Conservation (phyloP, 2,888 invertebrate genomes). For the Hypselothyrea guttata region DNA sequence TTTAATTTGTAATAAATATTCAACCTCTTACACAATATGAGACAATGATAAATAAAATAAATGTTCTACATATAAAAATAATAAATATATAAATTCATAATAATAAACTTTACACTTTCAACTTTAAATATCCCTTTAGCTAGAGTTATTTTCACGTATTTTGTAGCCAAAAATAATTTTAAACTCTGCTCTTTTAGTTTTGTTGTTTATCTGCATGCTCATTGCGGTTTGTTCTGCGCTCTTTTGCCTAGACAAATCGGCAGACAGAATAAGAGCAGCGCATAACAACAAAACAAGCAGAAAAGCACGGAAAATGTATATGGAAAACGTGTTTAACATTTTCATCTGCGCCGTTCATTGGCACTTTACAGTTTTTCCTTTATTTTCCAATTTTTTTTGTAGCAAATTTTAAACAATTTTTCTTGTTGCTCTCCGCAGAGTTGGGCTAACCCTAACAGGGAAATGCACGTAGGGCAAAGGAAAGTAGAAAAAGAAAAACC, state of each 20-base stretch:
- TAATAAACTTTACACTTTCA: too few species aligned
- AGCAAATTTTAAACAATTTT: slow-evolving; percentile 66
- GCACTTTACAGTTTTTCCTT: slow-evolving; percentile 34
- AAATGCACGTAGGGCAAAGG: background rate
- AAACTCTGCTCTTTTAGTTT: too few species aligned
- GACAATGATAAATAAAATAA: too few species aligned
- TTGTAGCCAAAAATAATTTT: too few species aligned
- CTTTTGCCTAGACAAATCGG: slow-evolving; percentile 58
- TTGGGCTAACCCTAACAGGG: slow-evolving; percentile 54
- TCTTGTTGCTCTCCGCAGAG: slow-evolving; percentile 63
- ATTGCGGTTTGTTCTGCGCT: slow-evolving; percentile 37
- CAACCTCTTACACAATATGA: too few species aligned
- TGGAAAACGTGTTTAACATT: slow-evolving; percentile 69
- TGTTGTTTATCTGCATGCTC: slow-evolving; percentile 17
- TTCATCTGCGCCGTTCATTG: slow-evolving; percentile 55
- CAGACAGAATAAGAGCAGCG: slow-evolving; percentile 8
- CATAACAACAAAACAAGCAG: background rate
- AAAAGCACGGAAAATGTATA: slow-evolving; percentile 29
- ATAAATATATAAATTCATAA: too few species aligned
- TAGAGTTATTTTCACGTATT: background rate
- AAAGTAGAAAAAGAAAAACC: slow-evolving; percentile 11
- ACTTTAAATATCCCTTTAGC: too few species aligned
- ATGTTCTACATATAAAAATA: too few species aligned
- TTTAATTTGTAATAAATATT: too few species aligned
- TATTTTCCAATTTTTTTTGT: slow-evolving; percentile 30